These are phyloP conservation scores for Pasiphila rectangulata DNA, from an alignment of 2,888 invertebrate species.

Conservation along the genomic window DNA sequence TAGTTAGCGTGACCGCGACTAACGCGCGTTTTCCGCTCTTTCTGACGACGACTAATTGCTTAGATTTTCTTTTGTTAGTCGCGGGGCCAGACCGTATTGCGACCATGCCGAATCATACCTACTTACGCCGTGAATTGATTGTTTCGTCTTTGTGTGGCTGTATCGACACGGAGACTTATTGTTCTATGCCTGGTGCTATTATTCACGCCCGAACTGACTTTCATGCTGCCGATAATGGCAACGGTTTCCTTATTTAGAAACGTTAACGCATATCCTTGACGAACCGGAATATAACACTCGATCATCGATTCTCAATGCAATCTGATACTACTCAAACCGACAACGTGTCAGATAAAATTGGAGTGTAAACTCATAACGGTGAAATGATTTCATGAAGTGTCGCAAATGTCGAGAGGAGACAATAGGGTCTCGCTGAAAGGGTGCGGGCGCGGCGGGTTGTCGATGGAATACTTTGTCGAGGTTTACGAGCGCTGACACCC, in stretches of 20 bases:
- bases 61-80: constrained; percentile 81
- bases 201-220: constrained; percentile 73
- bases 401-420: constrained; percentile 63
- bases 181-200: constrained; percentile 70
- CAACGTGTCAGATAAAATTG: constrained; percentile 40
- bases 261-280: constrained; percentile 38
- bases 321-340: constrained; percentile 22
- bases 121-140: constrained; percentile 79
- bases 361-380: constrained; percentile 60
- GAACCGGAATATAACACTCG: constrained; percentile 23
- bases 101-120: constrained; percentile 77
- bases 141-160: constrained; percentile 78
- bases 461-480: constrained; percentile 74
- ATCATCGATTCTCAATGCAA: too few relatives aligned
- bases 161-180: constrained; percentile 77
- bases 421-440: constrained; percentile 61
- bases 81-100: constrained; percentile 71
- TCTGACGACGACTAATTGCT: constrained; percentile 81
- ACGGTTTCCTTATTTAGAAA: constrained; percentile 66
- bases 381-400: constrained; percentile 71
- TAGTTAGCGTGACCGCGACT: constrained; percentile 69
- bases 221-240: constrained; percentile 71
- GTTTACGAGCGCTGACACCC: constrained; percentile 68
- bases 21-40: constrained; percentile 80
- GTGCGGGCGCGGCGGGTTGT: constrained; percentile 53